Base-by-base conservation (phyloP, 2,888 invertebrate genomes). In the Matsumyia berberina region DNA sequence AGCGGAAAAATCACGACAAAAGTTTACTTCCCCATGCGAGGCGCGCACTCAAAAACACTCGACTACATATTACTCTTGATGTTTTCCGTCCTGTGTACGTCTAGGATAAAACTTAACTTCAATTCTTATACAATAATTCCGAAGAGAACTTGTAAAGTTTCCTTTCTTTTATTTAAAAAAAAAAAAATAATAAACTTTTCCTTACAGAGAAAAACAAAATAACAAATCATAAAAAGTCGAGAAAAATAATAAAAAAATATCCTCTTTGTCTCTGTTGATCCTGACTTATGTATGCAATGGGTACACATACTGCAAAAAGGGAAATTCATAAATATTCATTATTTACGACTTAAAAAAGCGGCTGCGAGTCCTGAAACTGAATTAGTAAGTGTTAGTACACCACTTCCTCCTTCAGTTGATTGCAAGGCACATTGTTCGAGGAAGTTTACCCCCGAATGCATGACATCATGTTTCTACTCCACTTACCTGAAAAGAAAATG, bases 401-500 rank as follows among this genome's bases (percentile, higher is more conserved):
- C 8, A 44, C 33, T 19, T 49, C n/a, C 8, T 35, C 46, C 33
- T 55, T 33, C 31, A 29, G 42, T 31, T 29, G 15, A 9, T 53
- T 37, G 39, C 4, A 29, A 31, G 17, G n/a, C 24, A 7, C 35
- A 12, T 19, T 31, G 33, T 19, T 46, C 42, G 12, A 58, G 9
- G 5, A 39, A 8, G 8, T 29, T 35, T 35, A 11, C n/a, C 7
- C 51, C 3, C 37, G 7, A 51, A 5, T 33, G 29, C 11, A 64
- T 12, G 12, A 12, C n/a, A 46, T 46, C 9, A 17, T 19, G 17
- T 46, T 2, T 9, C n/a, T 35, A 12, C 12, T n/a, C 11, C 5
- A 3, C 73, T 53, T 53, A 73, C 73, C 73, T 62, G 51, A n/a
- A 73, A 73, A 37, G 51, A 73, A 33, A 42, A 24, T 8, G 19